These are phyloP conservation scores for Miniopterus natalensis DNA, from an alignment of 2,113 vertebrate species.

Conservation along the genomic window DNA sequence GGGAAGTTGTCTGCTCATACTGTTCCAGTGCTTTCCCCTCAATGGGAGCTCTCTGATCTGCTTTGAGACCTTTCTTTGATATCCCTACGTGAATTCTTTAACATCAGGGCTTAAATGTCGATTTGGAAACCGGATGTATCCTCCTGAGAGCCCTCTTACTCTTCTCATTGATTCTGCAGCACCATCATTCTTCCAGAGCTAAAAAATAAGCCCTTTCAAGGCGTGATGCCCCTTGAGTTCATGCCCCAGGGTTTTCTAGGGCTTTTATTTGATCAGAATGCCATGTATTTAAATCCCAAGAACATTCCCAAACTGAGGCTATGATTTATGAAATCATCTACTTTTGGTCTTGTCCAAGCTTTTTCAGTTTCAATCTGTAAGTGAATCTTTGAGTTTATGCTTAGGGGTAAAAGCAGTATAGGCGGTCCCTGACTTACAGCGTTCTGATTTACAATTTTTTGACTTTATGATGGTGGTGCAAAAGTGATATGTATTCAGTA, in stretches of 20 bases:
- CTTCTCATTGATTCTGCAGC: neutral
- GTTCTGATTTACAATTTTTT: neutral
- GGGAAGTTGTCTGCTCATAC: neutral
- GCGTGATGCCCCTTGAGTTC: neutral
- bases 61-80: neutral
- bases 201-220: neutral
- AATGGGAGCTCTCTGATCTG: neutral
- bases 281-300: constrained; percentile 3
- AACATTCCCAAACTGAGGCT: neutral
- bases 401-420: neutral
- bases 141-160: neutral
- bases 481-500: neutral
- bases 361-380: constrained; percentile 27
- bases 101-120: neutral
- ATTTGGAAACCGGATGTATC: neutral
- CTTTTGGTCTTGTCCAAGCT: neutral
- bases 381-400: neutral
- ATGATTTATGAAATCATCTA: constrained; percentile 3
- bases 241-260: neutral
- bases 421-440: neutral
- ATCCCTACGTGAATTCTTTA: neutral
- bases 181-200: neutral
- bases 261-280: constrained; percentile 9
- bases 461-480: neutral
- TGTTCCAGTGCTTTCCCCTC: neutral